These are phyloP conservation scores for Drosophila arawakana DNA, from an alignment of 1,140 invertebrate genomes.

Conservation along the genomic window DNA sequence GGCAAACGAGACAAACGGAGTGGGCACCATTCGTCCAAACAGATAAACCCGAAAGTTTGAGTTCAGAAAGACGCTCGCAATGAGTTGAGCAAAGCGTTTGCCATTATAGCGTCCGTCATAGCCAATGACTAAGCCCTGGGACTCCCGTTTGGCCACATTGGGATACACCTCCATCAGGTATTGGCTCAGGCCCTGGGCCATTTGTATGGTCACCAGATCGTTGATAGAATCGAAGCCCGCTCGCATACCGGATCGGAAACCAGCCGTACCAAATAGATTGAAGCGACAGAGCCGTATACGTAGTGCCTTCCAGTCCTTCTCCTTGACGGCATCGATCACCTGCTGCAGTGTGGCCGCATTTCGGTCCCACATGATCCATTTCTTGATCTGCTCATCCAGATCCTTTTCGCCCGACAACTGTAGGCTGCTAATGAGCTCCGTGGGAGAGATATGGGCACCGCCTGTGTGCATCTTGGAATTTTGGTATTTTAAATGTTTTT, in stretches of 20 bases:
- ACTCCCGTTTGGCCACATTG: slow-evolving; percentile 84
- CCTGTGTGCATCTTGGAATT: slow-evolving; percentile 37
- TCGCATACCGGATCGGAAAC: slow-evolving; percentile 95
- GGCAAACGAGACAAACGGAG: slow-evolving; percentile 96
- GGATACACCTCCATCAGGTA: slow-evolving; percentile 88
- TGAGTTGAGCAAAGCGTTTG: slow-evolving; percentile 95
- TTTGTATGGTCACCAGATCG: slow-evolving; percentile 98
- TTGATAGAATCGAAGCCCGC: slow-evolving; percentile 97
- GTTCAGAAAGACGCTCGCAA: slow-evolving; percentile 93
- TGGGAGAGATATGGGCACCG: slow-evolving; percentile 16
- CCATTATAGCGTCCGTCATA: slow-evolving; percentile 98
- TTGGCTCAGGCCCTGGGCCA: slow-evolving; percentile 94
- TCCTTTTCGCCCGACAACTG: slow-evolving; percentile 47
- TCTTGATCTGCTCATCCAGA: slow-evolving; percentile 56
- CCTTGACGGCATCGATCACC: slow-evolving; percentile 52
- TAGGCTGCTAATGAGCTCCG: slow-evolving; percentile 44
- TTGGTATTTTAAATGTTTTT: background rate
- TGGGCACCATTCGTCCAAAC: slow-evolving; percentile 93
- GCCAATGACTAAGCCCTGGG: slow-evolving; percentile 94
- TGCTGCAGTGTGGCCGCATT: slow-evolving; percentile 63
- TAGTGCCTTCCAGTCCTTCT: slow-evolving; percentile 58
- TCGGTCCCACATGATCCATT: slow-evolving; percentile 67
- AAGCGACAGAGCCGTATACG: slow-evolving; percentile 79
- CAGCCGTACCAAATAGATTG: slow-evolving; percentile 94
- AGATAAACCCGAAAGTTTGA: slow-evolving; percentile 93